Base-by-base conservation (phyloP, 2,113 vertebrate genomes). In the Myotis yumanensis region DNA sequence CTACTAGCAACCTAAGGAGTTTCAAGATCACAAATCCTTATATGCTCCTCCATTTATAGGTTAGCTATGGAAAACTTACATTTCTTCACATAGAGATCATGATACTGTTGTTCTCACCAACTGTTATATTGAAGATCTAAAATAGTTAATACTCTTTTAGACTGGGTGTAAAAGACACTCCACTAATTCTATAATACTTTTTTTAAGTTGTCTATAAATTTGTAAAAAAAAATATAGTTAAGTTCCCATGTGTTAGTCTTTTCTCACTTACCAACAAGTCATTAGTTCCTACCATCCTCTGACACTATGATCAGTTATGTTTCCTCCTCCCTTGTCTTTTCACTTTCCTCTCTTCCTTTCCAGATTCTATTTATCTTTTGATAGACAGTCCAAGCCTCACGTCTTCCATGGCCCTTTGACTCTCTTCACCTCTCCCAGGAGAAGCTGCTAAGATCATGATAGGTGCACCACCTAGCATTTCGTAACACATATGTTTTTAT, bases 11-110 rank as follows among this genome's bases (percentile, higher is more conserved):
- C 16, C 32, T 51, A 59, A 71, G n/a, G 22, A 62, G 2, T 15
- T 17, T 37, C 17, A 32, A 18, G 5, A 23, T 69, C 59, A 23
- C 30, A 16, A 37, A 14, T 40, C 18, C 37, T 71, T 52, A 37
- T n/a, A 14, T 22, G 25, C 1, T 57, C 4, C 23, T 40, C 37
- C 35, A n/a, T 7, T 0, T 9, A 12, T 2, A 16, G 15, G 4
- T 79, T 28, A 73, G 14, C 40, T 32, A 52, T 7, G 3, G 48
- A 68, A 87, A 43, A 22, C 37, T 59, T 62, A 22, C 1, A 30
- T 3, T 32, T 71, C 5, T 86, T 94, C 46, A 5, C 15, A 17
- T 37, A 46, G 17, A 62, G 32, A 28, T 37, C 20, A 28, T 72
- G 37, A 59, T 25, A 59, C 2, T n/a, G 0, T 68, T 66, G 25